Evolutionary conservation across 2,797 vertebrate genomes (phyloP), one percentile per base, ranked within the genome.

Genomic region (Sebastes hubbsi): DNA sequence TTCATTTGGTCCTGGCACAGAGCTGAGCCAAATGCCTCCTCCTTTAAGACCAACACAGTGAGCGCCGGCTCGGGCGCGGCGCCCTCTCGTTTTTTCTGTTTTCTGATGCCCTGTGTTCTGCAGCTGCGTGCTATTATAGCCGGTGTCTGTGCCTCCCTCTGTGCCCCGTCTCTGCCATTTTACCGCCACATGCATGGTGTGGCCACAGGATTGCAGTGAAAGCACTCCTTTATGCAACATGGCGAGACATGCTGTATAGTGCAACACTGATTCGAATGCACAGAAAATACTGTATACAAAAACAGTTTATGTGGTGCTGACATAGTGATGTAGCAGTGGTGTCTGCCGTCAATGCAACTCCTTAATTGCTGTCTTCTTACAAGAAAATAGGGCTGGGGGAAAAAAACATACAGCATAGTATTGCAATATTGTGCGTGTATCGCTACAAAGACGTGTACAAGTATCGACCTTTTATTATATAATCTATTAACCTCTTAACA

Each of bases 71-170:
- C 20, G 13, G 55, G 75, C 32, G 62, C 36, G 32, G 67, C 62
- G 79, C 80, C 85, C 77, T 72, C 27, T 62, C 82, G 79, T 81
- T 82, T 83, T 83, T 83, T 83, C 78, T 36, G 74, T 79, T 73
- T 73, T 85, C 73, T 87, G 74, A 74, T 75, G 77, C 72, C 81
- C 65, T 67, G 77, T 82, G 72, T 75, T 80, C 54, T 90, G 83
- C 90, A 91, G 90, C 90, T 92, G 87, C 81, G 62, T 65, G 78
- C 85, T 77, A 76, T 89, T 83, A 54, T 2, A 88, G 60, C 78
- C 75, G 29, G 78, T 60, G 82, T 84, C 87, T 87, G 11, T 84
- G 82, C 58, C 84, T 79, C 64, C 85, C 77, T 83, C 76, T 72
- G 71, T 91, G 72, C 74, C 82, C 82, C 52, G 24, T 65, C 72